Evolutionary conservation across 2,797 vertebrate species (phyloP).

Genomic region (Microcaecilia unicolor): DNA sequence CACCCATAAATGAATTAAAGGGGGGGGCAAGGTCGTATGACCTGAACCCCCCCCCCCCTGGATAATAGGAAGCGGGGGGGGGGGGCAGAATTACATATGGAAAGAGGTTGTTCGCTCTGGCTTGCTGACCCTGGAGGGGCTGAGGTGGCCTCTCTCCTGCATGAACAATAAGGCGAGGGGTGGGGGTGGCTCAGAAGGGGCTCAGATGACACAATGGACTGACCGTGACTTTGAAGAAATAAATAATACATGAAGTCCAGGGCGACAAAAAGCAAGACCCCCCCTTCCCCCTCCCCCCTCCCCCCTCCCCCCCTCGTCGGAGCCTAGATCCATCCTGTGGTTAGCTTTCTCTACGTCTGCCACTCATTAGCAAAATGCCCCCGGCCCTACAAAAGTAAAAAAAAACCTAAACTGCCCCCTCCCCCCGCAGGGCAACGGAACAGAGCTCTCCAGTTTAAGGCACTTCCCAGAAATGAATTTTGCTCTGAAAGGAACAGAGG

Average conservation of each 20-base stretch:
- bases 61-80: too few relatives aligned
- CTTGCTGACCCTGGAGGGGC: conserved; percentile 8
- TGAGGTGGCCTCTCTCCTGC: conserved; percentile 24
- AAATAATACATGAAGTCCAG: conserved; percentile 63
- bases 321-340: conserved; percentile 44
- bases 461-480: conserved; percentile 42
- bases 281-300: too few relatives aligned
- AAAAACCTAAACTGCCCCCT: not conserved
- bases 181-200: conserved; percentile 36
- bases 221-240: conserved; percentile 59
- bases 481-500: conserved; percentile 44
- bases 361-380: conserved; percentile 38
- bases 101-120: not conserved
- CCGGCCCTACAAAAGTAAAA: conserved; percentile 9
- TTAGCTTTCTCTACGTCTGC: conserved; percentile 38
- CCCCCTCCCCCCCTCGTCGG: conserved; percentile 29
- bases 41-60: too few relatives aligned
- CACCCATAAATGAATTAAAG: not conserved
- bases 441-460: conserved; percentile 46
- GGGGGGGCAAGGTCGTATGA: not conserved
- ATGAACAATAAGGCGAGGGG: conserved; percentile 44
- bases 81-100: conserved; percentile 16
- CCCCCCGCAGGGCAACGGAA: conserved; percentile 20
- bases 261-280: conserved; percentile 21
- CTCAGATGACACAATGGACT: conserved; percentile 49